phyloP scores from a whole-genome alignment of 2,113 vertebrate species.

The Cebidichthys violaceus region DNA sequence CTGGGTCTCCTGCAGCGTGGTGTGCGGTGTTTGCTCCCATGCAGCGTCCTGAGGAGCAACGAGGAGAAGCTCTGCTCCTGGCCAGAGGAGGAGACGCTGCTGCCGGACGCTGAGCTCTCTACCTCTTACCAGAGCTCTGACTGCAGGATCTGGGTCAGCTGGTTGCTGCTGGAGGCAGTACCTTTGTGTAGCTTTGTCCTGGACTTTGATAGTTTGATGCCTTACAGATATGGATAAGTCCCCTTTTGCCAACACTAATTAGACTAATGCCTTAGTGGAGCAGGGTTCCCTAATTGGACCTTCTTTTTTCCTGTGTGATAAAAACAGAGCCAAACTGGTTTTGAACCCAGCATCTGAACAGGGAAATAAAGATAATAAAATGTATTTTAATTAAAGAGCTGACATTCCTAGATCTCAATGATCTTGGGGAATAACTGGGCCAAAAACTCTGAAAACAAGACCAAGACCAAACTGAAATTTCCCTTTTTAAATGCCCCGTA shows the following conservation, averaged over 20 bases:
- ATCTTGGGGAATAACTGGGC: background rate
- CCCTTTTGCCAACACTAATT: background rate
- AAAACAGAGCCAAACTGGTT: background rate
- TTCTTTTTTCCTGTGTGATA: background rate
- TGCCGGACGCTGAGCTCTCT: too few relatives aligned
- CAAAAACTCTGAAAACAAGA: background rate
- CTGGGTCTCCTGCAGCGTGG: too few relatives aligned
- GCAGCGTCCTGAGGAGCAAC: too few relatives aligned
- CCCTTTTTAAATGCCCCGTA: conserved; percentile 10
- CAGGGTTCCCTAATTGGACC: background rate
- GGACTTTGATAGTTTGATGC: background rate
- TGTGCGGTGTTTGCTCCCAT: too few relatives aligned
- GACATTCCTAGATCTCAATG: background rate
- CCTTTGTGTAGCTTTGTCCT: too few relatives aligned
- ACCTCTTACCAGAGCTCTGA: too few relatives aligned
- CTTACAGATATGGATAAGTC: background rate
- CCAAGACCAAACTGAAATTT: background rate
- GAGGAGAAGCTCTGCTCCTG: too few relatives aligned
- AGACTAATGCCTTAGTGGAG: background rate
- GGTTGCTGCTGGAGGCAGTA: too few relatives aligned
- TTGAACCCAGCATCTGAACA: background rate
- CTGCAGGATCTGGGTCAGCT: too few relatives aligned
- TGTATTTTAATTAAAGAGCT: background rate
- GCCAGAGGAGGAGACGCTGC: too few relatives aligned
- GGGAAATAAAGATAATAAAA: too few relatives aligned